phyloP scores from a whole-genome alignment of 2,797 vertebrate species.

The Dipus sagitta region DNA sequence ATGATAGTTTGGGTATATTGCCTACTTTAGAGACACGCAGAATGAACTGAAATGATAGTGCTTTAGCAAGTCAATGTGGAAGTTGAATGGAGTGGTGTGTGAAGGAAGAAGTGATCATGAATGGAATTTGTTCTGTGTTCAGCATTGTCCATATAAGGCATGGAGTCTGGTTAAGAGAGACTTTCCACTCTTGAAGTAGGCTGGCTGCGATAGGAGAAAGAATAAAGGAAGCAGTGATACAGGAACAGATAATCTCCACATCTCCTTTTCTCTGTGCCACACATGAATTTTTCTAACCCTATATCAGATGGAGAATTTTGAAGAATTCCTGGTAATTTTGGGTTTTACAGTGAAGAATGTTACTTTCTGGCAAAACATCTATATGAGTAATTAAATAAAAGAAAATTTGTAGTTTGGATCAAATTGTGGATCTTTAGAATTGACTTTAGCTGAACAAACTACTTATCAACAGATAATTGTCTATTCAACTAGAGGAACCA shows the following conservation, averaged over 20 bases:
- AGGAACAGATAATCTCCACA: neutral
- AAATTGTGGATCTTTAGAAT: conserved; percentile 11
- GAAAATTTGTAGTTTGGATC: neutral
- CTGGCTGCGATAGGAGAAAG: neutral
- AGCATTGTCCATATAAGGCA: neutral
- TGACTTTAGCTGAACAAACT: conserved; percentile 46
- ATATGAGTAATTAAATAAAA: conserved; percentile 27
- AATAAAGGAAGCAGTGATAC: neutral
- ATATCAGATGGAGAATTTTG: neutral
- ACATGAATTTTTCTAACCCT: neutral
- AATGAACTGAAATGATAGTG: neutral
- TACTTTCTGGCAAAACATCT: neutral
- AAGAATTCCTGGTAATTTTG: conserved; percentile 30
- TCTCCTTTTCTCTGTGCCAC: neutral
- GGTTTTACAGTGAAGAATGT: neutral
- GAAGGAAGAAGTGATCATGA: neutral
- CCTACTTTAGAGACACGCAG: conserved; percentile 4
- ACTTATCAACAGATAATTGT: neutral
- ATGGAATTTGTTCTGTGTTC: neutral
- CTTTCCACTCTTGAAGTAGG: neutral
- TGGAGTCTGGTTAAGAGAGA: neutral
- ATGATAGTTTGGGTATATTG: neutral
- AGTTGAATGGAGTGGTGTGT: neutral
- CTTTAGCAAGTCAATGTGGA: conserved; percentile 2
- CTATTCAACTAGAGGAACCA: neutral